Conservation (phyloP, 2,797 vertebrate species). For the Agapornis canus region DNA sequence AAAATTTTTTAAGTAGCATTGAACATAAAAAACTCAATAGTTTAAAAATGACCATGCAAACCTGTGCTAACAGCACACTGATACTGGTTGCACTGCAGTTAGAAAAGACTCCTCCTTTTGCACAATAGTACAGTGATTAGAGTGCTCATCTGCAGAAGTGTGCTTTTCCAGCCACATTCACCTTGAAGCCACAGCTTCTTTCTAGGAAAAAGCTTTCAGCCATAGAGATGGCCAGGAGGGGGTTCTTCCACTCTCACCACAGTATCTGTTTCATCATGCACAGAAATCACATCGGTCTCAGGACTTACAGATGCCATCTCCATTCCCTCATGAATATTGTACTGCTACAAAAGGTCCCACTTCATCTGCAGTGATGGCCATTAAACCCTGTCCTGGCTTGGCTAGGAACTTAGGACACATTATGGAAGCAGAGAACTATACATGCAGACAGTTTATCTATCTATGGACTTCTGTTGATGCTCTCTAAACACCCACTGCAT, state of each 20-base stretch:
- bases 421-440: neutral
- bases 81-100: neutral
- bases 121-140: neutral
- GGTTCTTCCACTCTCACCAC: neutral
- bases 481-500: neutral
- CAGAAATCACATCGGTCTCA: neutral
- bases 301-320: rapidly evolving
- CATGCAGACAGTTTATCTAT: neutral
- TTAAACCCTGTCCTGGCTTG: neutral
- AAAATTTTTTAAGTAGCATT: neutral
- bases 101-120: neutral
- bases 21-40: neutral
- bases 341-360: neutral
- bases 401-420: neutral
- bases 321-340: neutral
- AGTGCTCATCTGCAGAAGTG: neutral
- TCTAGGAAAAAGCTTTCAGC: neutral
- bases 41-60: neutral
- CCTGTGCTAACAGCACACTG: neutral
- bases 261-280: rapidly evolving
- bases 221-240: neutral
- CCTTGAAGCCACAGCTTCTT: neutral
- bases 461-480: neutral
- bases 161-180: neutral
- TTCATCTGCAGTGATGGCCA: neutral